Percentiles rank a stretch among this genome's conserved stretches.
phyloP scores from a whole-genome alignment of 2,113 vertebrate genomes.

The Pseudolaguvia tuberculata region DNA sequence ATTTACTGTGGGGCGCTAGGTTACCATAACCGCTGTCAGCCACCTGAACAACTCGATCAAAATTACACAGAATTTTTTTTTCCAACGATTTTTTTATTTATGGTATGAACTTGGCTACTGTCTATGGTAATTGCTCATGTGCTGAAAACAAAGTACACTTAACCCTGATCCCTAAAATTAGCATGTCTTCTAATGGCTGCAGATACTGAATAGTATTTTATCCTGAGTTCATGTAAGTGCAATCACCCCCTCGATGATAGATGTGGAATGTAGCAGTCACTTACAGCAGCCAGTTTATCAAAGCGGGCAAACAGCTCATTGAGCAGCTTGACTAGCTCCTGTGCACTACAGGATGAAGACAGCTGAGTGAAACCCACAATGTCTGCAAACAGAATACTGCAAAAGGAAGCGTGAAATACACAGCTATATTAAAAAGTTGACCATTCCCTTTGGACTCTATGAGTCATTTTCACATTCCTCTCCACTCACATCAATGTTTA shows the following conservation, averaged over 20 bases:
- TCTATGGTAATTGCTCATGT: not conserved
- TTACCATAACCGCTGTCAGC: no score
- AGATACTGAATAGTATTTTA: not conserved
- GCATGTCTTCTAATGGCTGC: not conserved
- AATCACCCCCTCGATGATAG: not conserved
- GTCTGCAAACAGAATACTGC: conserved; percentile 93
- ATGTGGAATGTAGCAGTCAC: conserved; percentile 49
- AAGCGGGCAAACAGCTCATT: conserved; percentile 94
- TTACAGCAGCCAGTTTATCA: conserved; percentile 89
- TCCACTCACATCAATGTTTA: not conserved
- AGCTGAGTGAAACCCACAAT: conserved; percentile 96
- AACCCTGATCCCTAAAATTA: not conserved
- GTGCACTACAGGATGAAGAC: conserved; percentile 88
- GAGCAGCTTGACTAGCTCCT: conserved; percentile 92
- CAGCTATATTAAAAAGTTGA: not conserved
- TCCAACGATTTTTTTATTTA: no score
- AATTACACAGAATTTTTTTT: no score
- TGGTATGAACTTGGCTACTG: no score
- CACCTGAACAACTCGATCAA: no score
- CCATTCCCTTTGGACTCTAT: not conserved
- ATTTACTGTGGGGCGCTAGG: no score
- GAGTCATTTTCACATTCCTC: not conserved
- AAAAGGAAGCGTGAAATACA: conserved; percentile 33
- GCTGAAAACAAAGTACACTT: not conserved
- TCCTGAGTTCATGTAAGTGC: not conserved